Base-by-base conservation (phyloP, 2,113 vertebrate species). In the Strix uralensis region DNA sequence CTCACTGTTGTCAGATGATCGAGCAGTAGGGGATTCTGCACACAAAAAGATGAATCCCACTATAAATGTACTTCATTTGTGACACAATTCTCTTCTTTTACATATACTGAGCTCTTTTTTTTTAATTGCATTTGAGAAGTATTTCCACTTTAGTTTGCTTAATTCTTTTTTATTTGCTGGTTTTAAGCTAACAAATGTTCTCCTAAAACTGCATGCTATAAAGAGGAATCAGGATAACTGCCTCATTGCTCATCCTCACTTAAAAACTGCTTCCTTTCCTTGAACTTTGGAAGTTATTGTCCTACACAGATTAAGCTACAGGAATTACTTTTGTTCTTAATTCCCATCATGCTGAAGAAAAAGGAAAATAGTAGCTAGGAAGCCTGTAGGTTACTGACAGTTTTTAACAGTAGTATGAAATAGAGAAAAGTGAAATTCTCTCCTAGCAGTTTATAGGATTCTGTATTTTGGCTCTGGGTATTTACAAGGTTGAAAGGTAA, bases 1-100 rank as follows among this genome's bases (percentile, higher is more conserved):
- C 92, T 99, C 99, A 15, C 98, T 98, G 61, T 98, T 98, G 49
- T 98, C 98, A 93, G 95, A 97, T 47, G 96, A 95, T 10, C 47
- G 97, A 83, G 94, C 96, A 92, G 97, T 87, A 46, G 98, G 96
- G 40, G 96, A 97, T 83, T 98, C 99, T 99, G 92, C 84, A 97
- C 63, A 97, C 47, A 93, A 85, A 82, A 83, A 86, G 77, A 95
- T 47, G 10, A 77, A 70, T 36, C 63, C 13, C 58, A 80, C 21
- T 40, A 23, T 91, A 89, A 96, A 83, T 15, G 7, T 8, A 67
- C 29, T 83, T 61, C 32, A 85, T 47, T 30, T 59, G n/a, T 81
- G 22, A 38, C 22, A 78, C 15, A 22, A 1, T 40, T 40, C 6
- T 61, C 9, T 8, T 63, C 32, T 55, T 62, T 71, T 25, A 71